Base-by-base conservation (phyloP, 1,140 invertebrate species). In the Caenorhabditis remanei region DNA sequence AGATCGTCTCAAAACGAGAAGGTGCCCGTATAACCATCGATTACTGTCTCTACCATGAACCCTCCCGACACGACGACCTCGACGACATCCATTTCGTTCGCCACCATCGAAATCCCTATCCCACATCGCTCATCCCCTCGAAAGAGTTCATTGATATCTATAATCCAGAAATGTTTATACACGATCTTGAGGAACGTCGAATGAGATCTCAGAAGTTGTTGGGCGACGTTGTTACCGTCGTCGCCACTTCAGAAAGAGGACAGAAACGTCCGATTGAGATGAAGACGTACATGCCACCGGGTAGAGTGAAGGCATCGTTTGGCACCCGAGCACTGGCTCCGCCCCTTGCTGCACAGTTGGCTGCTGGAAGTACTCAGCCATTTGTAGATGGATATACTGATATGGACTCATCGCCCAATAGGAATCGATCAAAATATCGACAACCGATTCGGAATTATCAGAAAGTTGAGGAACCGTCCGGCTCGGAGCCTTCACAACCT, bases 41-140 rank as follows among this genome's bases (percentile, higher is more conserved):
- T 75, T 87, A 87, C 48, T 87, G 86, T 41, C 61, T 87, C 16
- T 75, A 87, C 16, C 86, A 87, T 53, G 53, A 55, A 50, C 71
- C 53, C 1, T 79, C 83, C 43, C 19, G 6, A 11, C 53, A 79
- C 41, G 71, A 79, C 1, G 21, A 14, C 1, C 40, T 21, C 1
- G 9, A 63, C 24, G 9, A 32, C 21, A 24, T 8, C 6, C 24
- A 32, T n/a, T 14, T 16, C 19, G 56, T n/a, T 4, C 16, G n/a
- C n/a, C 56, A 32, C 32, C 9, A n/a, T 19, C 56, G 61, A 58
- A 14, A 7, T 58, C n/a, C 19, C 32, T 32, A 32, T 32, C 65
- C 65, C 8, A 67, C 24, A 0, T 67, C 65, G 11, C n/a, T n/a
- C 11, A 67, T 32, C 14, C 65, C 24, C 13, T 67, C 82, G 55